Percentiles rank a stretch among this genome's conserved stretches.
Conservation (phyloP, 2,888 invertebrate species). For the Sabellastarte sp. region DNA sequence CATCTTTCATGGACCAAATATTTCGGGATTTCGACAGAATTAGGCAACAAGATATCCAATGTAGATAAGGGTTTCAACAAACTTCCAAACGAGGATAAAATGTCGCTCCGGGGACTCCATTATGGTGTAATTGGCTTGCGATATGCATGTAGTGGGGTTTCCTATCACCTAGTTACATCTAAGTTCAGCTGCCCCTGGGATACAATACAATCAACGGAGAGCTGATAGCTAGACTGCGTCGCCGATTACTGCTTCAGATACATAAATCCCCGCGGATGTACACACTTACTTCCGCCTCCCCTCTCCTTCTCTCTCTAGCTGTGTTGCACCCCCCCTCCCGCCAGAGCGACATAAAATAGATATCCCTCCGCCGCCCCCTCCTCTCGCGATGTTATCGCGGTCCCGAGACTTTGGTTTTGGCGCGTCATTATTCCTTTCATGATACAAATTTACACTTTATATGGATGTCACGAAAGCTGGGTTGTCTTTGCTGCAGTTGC, state of each 20-base stretch:
- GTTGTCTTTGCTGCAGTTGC: not conserved
- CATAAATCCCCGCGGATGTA: not conserved
- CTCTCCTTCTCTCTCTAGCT: too few species aligned
- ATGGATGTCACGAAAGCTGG: not conserved
- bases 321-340: too few species aligned
- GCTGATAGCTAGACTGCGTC: not conserved
- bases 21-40: not conserved
- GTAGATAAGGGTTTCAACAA: not conserved
- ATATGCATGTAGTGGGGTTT: not conserved
- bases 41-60: not conserved
- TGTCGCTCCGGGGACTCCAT: not conserved
- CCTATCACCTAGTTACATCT: not conserved
- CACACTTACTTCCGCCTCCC: too few species aligned
- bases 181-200: not conserved
- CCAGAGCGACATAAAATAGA: too few species aligned
- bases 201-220: not conserved
- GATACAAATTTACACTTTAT: not conserved
- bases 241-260: not conserved
- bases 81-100: conserved; percentile 1
- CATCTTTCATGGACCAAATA: not conserved
- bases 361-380: too few species aligned
- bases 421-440: not conserved
- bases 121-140: not conserved
- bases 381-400: not conserved
- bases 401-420: not conserved